Percentiles rank a stretch among this genome's conserved stretches.
These are phyloP conservation scores for Sinopyrophorus schimmeli DNA, from an alignment of 2,888 invertebrate species.

Conservation along the genomic window DNA sequence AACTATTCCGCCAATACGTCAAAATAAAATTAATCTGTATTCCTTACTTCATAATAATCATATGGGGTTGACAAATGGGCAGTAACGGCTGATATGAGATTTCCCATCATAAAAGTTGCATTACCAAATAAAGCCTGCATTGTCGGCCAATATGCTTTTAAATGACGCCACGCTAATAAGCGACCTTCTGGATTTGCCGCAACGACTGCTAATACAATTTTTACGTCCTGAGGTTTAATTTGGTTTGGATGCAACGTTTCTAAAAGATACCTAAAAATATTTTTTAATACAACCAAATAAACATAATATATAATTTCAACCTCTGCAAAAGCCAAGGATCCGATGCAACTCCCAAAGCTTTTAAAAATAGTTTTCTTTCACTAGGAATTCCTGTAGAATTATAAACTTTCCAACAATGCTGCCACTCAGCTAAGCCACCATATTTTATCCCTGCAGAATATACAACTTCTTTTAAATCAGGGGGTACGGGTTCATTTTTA, in stretches of 20 bases:
- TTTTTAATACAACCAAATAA: background rate
- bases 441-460: conserved; percentile 69
- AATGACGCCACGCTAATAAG: conserved; percentile 73
- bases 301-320: conserved; percentile 49
- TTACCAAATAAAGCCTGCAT: conserved; percentile 67
- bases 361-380: conserved; percentile 71
- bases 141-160: conserved; percentile 70
- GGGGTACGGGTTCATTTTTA: conserved; percentile 66
- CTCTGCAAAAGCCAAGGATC: conserved; percentile 83
- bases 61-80: conserved; percentile 72
- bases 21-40: conserved; percentile 20
- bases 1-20: too few species aligned
- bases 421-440: conserved; percentile 75
- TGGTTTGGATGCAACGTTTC: conserved; percentile 71
- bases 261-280: conserved; percentile 68
- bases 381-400: conserved; percentile 67
- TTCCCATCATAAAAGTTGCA: conserved; percentile 65
- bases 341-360: conserved; percentile 70
- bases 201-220: conserved; percentile 71
- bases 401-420: conserved; percentile 74
- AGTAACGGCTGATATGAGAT: conserved; percentile 66
- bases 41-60: conserved; percentile 71
- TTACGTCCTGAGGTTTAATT: conserved; percentile 71
- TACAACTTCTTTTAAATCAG: conserved; percentile 75
- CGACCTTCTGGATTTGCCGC: conserved; percentile 73